Conservation (phyloP, 1,140 invertebrate species). For the Scaptomyza hsui region DNA sequence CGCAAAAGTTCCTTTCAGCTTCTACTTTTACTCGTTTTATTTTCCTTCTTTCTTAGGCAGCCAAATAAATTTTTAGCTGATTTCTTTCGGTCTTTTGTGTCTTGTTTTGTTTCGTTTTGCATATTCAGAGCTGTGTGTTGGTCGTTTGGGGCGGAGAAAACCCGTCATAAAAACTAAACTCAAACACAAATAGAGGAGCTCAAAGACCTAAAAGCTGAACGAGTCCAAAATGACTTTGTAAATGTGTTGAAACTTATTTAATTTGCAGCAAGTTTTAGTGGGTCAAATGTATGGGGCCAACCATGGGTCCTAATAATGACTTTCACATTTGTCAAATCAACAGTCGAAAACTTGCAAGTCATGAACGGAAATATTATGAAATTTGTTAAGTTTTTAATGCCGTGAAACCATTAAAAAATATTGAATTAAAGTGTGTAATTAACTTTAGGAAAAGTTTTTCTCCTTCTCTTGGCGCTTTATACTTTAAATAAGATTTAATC, state of each 20-base stretch:
- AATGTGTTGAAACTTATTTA: slow-evolving; percentile 81
- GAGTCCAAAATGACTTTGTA: slow-evolving; percentile 74
- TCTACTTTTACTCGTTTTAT: slow-evolving; percentile 12
- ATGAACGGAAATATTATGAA: slow-evolving; percentile 21
- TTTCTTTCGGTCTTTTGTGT: slow-evolving; percentile 51
- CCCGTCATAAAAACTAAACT: slow-evolving; percentile 72
- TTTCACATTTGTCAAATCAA: slow-evolving; percentile 63
- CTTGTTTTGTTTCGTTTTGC: slow-evolving; percentile 57
- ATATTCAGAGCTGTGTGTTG: slow-evolving; percentile 28
- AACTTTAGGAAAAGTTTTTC: too few species aligned
- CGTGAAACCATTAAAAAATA: too few species aligned
- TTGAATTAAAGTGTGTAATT: too few species aligned
- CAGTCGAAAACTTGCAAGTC: slow-evolving; percentile 13
- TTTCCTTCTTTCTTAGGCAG: slow-evolving; percentile 39
- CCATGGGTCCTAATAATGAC: slow-evolving; percentile 56
- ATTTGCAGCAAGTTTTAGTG: slow-evolving; percentile 72
- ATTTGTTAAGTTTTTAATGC: not conserved
- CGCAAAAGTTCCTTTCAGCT: slow-evolving; percentile 60
- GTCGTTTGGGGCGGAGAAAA: not conserved
- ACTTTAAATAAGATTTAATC: too few species aligned
- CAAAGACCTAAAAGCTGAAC: slow-evolving; percentile 40
- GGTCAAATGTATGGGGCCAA: slow-evolving; percentile 9
- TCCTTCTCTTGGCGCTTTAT: too few species aligned
- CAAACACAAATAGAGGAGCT: slow-evolving; percentile 66
- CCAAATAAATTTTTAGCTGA: slow-evolving; percentile 77